Conservation (phyloP, 2,113 vertebrate genomes). For the Noctilio leporinus region DNA sequence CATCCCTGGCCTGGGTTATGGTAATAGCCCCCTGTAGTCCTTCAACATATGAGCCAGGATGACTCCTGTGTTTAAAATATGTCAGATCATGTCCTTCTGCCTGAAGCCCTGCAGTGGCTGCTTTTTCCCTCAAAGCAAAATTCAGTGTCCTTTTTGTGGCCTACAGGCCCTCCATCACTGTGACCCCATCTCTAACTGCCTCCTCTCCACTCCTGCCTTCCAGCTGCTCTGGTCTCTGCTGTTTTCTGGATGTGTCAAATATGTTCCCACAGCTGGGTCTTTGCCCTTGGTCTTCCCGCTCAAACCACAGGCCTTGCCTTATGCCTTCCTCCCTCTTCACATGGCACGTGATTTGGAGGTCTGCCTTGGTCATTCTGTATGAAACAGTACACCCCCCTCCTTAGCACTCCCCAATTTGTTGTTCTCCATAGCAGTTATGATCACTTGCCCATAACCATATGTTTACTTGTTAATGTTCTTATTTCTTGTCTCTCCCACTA, state of each 20-base stretch:
- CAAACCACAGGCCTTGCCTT: background rate
- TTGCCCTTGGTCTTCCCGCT: background rate
- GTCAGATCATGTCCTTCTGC: background rate
- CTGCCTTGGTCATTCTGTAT: background rate
- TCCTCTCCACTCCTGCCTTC: background rate
- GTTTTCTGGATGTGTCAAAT: background rate
- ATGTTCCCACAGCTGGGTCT: background rate
- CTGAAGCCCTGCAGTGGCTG: background rate
- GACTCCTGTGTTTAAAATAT: background rate
- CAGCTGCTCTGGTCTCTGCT: background rate
- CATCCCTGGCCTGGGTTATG: background rate
- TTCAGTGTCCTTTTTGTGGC: background rate
- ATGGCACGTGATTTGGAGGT: background rate
- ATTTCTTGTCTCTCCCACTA: background rate
- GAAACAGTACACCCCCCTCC: background rate
- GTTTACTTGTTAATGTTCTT: background rate
- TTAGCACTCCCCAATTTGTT: background rate
- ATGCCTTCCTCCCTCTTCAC: background rate
- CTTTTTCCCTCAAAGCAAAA: background rate
- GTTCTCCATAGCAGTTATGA: background rate
- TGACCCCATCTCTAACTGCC: background rate
- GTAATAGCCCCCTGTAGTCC: background rate
- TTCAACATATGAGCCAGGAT: background rate
- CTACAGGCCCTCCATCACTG: fast-evolving
- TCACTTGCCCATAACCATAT: too few relatives aligned